Conservation (phyloP, 2,888 invertebrate genomes). For the Noctuana brunneofusca region DNA sequence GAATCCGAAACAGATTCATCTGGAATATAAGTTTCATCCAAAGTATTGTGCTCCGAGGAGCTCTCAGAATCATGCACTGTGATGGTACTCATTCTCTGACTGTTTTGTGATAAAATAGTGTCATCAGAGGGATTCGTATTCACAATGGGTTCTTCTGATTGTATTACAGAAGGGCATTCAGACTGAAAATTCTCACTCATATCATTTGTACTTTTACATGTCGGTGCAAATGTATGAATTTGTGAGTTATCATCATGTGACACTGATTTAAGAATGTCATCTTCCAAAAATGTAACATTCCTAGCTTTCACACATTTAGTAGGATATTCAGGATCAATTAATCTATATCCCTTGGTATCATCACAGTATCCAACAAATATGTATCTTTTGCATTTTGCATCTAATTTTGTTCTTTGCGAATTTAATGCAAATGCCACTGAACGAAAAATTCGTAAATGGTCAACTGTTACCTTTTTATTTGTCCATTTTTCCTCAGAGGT, state of each 20-base stretch:
- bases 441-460: constrained; percentile 1
- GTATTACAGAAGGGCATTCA: too few species aligned
- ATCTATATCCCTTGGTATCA: not conserved
- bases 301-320: not conserved
- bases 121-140: not conserved
- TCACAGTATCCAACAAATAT: not conserved
- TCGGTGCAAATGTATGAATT: too few species aligned
- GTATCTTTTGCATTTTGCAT: not conserved
- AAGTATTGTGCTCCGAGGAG: not conserved
- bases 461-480: not conserved
- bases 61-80: not conserved
- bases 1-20: too few species aligned
- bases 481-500: not conserved
- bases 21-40: not conserved
- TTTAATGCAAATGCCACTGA: not conserved
- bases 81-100: not conserved
- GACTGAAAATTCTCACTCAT: not conserved
- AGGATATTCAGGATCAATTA: not conserved
- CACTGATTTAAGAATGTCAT: not conserved
- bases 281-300: not conserved
- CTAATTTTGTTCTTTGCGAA: not conserved
- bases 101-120: not conserved
- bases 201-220: too few species aligned
- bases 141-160: not conserved
- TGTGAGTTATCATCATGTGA: not conserved